A percentile compares a stretch with the other conserved stretches of the same genome.
These are phyloP conservation scores for Uloborus diversus DNA, from an alignment of 1,140 invertebrate genomes.

Conservation along the genomic window DNA sequence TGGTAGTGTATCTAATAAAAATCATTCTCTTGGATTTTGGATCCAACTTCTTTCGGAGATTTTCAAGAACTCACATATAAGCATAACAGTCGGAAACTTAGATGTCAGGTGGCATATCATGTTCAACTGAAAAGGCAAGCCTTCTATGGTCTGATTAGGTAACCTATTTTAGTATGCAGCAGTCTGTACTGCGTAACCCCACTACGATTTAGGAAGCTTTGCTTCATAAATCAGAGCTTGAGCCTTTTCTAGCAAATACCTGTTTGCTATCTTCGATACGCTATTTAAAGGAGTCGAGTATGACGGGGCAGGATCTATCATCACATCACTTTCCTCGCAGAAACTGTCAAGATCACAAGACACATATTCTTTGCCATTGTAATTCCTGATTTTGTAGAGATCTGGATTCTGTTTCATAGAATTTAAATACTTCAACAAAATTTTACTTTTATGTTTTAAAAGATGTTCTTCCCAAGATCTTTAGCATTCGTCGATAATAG, in stretches of 20 bases:
- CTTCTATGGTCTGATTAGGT: background rate
- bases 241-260: conserved; percentile 43
- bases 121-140: conserved; percentile 62
- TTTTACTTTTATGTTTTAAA: too few relatives aligned
- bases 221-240: conserved; percentile 49
- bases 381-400: background rate
- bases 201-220: conserved; percentile 49
- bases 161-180: conserved; percentile 56
- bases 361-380: conserved; percentile 30
- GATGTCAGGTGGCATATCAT: conserved; percentile 60
- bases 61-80: conserved; percentile 58
- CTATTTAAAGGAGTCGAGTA: too few relatives aligned
- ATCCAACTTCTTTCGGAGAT: too few relatives aligned
- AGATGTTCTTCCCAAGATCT: too few relatives aligned
- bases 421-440: too few relatives aligned
- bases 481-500: too few relatives aligned
- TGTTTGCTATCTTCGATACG: conserved; percentile 46
- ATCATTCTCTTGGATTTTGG: too few relatives aligned
- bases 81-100: conserved; percentile 63
- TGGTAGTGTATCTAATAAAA: too few relatives aligned
- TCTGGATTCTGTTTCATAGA: too few relatives aligned
- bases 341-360: background rate
- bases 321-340: background rate
- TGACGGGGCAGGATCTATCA: conserved; percentile 16
- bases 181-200: conserved; percentile 58